Base-by-base conservation (phyloP, 2,888 invertebrate species). In the Celastrina argiolus region DNA sequence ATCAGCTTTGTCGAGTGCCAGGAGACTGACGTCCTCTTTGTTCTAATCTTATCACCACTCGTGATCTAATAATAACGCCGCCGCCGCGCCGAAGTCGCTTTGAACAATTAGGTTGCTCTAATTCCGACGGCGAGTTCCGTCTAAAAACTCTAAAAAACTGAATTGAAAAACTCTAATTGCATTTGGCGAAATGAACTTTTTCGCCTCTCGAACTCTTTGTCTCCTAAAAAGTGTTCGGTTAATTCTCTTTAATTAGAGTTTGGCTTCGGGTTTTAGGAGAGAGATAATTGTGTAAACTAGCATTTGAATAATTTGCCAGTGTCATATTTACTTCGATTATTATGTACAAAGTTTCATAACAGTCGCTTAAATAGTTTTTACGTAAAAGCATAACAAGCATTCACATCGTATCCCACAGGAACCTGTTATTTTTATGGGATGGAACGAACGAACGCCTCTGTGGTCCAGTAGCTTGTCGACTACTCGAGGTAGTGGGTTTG, bases 21-120 rank as follows among this genome's bases (percentile, higher is more conserved):
- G 51, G 22, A 51, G 5, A 45, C 2, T 51, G 51, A 51, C 51
- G 5, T 51, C 51, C 51, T 5, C 22, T 51, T 22, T 36, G 12
- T 36, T 51, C 51, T 51, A 51, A 51, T 51, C 51, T 51, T 51
- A 51, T 51, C 51, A 51, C 36, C 36, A 12, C 22, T 51, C 26
- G 10, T 22, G 12, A 51, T 51, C 51, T 51, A 51, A 51, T 51
- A 51, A 51, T 26, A 51, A 26, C 26, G 12, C 51, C 12, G 51
- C 22, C 10, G 51, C 51, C 1, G 36, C 10, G 36, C 36, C 8
- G 8, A 36, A 36, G 3, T 18, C 18, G 22, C 51, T 51, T 51
- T 51, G 51, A 51, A 51, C 51, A 51, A 51, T 51, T 51, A 22
- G 51, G 22, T 51, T 22, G 22, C 51, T 12, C 51, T 51, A 22